Conservation (phyloP, 1,140 invertebrate species). For the Aradophagus sp. region DNA sequence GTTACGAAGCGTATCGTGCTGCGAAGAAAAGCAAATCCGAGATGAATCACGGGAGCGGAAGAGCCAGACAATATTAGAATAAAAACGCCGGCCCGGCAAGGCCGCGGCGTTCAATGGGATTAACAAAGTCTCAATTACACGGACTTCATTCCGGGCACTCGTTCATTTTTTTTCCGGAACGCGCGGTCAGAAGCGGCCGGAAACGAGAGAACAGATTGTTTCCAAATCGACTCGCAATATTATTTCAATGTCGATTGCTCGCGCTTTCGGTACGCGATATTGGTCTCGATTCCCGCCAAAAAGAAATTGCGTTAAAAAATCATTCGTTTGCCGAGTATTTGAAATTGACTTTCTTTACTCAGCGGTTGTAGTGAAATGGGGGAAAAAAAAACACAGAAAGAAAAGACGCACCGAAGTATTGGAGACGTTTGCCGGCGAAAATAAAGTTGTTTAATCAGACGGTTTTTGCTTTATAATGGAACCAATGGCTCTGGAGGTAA, state of each 20-base stretch:
- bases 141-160: constrained; percentile 16
- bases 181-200: constrained; percentile 10
- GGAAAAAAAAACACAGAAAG: background rate
- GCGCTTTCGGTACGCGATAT: background rate
- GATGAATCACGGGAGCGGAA: constrained; percentile 47
- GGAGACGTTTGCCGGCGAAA: too few relatives aligned
- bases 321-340: too few relatives aligned
- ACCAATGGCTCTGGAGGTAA: constrained; percentile 14
- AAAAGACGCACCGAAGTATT: background rate
- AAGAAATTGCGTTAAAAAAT: too few relatives aligned
- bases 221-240: constrained; percentile 6
- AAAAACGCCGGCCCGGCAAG: constrained; percentile 27
- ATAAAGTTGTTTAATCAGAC: background rate
- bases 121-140: constrained; percentile 39
- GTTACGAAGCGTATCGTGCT: constrained; percentile 51
- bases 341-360: too few relatives aligned
- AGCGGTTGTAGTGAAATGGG: too few relatives aligned
- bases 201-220: background rate
- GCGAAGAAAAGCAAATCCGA: constrained; percentile 48
- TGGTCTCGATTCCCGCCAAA: too few relatives aligned
- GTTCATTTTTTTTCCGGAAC: constrained; percentile 23
- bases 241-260: constrained; percentile 8
- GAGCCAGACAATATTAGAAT: constrained; percentile 49
- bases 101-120: constrained; percentile 27
- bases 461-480: constrained; percentile 11